Base-by-base conservation (phyloP, 2,888 invertebrate species). In the Desoria tigrina region DNA sequence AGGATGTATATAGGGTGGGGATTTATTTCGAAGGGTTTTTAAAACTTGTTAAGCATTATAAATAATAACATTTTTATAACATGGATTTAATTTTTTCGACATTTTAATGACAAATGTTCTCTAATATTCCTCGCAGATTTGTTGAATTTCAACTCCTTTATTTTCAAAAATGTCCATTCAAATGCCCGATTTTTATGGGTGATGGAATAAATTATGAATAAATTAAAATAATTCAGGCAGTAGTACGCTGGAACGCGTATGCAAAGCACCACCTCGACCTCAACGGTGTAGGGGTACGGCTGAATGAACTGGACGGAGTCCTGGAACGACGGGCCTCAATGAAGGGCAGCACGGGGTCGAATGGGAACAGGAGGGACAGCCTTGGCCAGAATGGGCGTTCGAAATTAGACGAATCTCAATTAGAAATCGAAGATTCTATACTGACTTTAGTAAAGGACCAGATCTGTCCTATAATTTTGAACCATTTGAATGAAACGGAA, bases 241-340 rank as follows among this genome's bases (percentile, higher is more conserved):
- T 73, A 1, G 66, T 76, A 45, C 66, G 74, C 37, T 76, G 73
- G 73, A 73, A 76, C 24, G 71, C 73, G 0, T 76, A 76, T 55
- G 68, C 73, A 1, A 76, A 76, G 42, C 61, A 67, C 24, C 66
- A 71, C 37, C 45, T 73, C 6, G 59, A 59, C 6, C 50, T 72
- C 0, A 55, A 63, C 7, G 69, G 66, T 0, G 42, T 72, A 1
- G 69, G 65, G 16, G 23, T 39, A 11, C 61, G 61, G 3, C 55
- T 74, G 4, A 32, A 18, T 3, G 72, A 70, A 14, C 42, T 74
- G 50, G 69, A 74, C 11, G 55, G 39, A 21, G 63, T 60, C 16
- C 58, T 75, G 26, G 57, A 56, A 57, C 58, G 63, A 64, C 32
- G 42, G 24, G 11, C 54, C 18, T 32, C 37, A 16, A 32, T 6